Evolutionary conservation across 2,797 vertebrate genomes (phyloP).

Genomic region (Sternotherus odoratus): DNA sequence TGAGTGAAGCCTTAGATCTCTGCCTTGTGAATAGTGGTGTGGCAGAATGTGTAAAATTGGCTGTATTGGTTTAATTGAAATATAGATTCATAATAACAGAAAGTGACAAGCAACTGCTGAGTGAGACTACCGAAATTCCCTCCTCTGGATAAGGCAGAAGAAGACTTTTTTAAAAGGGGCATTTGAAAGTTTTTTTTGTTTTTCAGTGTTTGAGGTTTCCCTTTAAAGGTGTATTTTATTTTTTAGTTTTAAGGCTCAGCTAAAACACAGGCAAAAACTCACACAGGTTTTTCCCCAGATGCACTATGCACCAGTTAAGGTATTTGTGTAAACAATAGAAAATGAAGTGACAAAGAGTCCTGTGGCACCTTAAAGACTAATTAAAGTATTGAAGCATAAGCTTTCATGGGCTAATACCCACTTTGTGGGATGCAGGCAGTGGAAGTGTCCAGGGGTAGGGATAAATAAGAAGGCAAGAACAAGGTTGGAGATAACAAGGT

Average conservation of each 20-base stretch:
- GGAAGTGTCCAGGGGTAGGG: no score
- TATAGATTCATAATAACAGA: constrained; percentile 47
- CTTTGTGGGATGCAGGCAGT: no score
- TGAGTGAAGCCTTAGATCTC: constrained; percentile 56
- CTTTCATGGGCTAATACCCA: no score
- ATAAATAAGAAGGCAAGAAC: no score
- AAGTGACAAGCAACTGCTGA: constrained; percentile 43
- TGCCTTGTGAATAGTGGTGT: not conserved
- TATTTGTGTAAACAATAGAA: constrained; percentile 42
- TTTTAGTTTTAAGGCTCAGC: constrained; percentile 48
- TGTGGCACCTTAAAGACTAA: no score
- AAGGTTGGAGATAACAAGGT: no score
- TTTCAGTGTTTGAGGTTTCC: constrained; percentile 54
- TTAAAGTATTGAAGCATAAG: no score
- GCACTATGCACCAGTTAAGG: constrained; percentile 50
- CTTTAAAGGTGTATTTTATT: constrained; percentile 55
- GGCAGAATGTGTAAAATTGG: constrained; percentile 50
- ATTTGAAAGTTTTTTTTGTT: constrained; percentile 63
- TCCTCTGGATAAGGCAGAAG: not conserved
- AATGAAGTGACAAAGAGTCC: no score
- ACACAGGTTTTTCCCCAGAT: not conserved
- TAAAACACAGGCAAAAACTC: constrained; percentile 8
- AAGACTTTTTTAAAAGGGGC: constrained; percentile 7
- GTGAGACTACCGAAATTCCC: not conserved
- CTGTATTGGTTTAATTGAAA: constrained; percentile 62